Conservation (phyloP, 2,888 invertebrate species). For the Micropterix aruncella region DNA sequence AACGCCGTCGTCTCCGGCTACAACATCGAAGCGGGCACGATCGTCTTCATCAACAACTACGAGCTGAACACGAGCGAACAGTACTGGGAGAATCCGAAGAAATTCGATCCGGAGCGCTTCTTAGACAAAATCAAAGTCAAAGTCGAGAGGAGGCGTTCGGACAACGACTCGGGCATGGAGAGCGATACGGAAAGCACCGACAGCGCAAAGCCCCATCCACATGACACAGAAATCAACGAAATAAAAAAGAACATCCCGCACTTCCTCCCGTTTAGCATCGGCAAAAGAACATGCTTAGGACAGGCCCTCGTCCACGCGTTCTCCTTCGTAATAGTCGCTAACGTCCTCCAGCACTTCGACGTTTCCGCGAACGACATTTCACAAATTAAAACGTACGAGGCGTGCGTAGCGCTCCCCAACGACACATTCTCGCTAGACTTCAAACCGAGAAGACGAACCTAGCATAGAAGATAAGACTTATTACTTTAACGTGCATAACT, state of each 20-base stretch:
- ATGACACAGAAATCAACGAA: constrained; percentile 20
- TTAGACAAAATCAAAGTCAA: constrained; percentile 32
- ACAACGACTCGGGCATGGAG: constrained; percentile 42
- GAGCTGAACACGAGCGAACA: constrained; percentile 58
- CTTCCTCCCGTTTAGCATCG: constrained; percentile 76
- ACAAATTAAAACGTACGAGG: constrained; percentile 43
- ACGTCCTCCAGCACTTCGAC: constrained; percentile 56
- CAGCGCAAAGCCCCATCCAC: neutral
- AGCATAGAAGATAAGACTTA: no score
- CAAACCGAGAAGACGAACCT: constrained; percentile 28
- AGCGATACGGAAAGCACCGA: constrained; percentile 30
- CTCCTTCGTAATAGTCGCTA: constrained; percentile 58
- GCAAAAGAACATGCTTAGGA: constrained; percentile 76
- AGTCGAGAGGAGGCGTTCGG: constrained; percentile 23
- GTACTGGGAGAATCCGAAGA: constrained; percentile 58
- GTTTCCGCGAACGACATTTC: constrained; percentile 38
- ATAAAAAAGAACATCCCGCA: constrained; percentile 47
- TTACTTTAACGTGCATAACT: no score
- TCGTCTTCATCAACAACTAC: constrained; percentile 76
- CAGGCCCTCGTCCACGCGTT: constrained; percentile 67
- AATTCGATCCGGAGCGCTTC: constrained; percentile 66
- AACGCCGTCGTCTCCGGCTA: constrained; percentile 60
- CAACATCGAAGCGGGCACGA: constrained; percentile 59
- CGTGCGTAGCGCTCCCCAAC: constrained; percentile 62
- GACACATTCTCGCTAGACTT: constrained; percentile 52